Evolutionary conservation across 2,113 vertebrate genomes (phyloP).

Genomic region (Plestiodon gilberti): DNA sequence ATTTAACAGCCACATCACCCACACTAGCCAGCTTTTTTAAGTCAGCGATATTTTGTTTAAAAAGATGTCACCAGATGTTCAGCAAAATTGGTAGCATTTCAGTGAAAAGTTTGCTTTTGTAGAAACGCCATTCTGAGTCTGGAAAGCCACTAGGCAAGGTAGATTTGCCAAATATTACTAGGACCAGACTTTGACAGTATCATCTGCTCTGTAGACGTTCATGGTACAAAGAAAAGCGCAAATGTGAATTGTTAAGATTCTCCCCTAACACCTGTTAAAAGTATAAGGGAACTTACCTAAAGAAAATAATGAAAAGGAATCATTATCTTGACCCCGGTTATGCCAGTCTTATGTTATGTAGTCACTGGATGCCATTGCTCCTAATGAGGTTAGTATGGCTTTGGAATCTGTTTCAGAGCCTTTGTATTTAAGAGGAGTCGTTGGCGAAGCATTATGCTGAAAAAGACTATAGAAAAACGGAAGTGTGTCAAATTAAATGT

Average conservation of each 20-base stretch:
- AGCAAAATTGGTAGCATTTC: not conserved
- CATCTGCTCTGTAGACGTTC: not conserved
- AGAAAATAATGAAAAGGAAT: not conserved
- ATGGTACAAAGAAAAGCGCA: not conserved
- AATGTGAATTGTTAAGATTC: not conserved
- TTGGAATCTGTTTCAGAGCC: not conserved
- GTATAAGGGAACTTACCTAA: not conserved
- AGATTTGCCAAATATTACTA: constrained; percentile 4
- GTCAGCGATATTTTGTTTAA: not conserved
- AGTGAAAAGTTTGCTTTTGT: not conserved
- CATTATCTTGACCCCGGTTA: not conserved
- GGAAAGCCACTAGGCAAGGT: not conserved
- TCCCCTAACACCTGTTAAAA: not conserved
- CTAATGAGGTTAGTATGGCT: not conserved
- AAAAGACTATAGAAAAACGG: not conserved
- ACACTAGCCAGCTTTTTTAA: not conserved
- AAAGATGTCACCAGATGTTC: not conserved
- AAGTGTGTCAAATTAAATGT: not conserved
- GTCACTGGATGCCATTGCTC: not conserved
- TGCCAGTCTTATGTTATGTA: not conserved
- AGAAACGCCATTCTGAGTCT: not conserved
- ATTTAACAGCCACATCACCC: not conserved
- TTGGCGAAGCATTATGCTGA: not conserved
- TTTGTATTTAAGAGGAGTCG: not conserved
- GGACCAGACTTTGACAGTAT: not conserved